Evolutionary conservation across 2,797 vertebrate genomes (phyloP), one percentile per base, ranked within the genome.

Genomic region (Sebastes taczanowskii): DNA sequence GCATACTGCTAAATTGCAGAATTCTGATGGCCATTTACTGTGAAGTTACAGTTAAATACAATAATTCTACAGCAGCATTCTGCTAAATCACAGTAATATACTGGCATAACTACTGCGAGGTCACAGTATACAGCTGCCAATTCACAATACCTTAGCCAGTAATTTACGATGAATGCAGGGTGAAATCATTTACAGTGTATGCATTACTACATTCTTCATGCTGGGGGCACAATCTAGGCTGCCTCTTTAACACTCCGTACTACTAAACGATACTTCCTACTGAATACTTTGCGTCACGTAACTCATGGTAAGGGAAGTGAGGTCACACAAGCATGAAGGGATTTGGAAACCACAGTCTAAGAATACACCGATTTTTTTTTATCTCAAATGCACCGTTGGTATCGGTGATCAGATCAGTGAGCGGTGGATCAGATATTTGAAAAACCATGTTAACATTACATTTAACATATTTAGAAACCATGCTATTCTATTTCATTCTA

Each of bases 381-480:
- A 4, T 32, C n/a, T 30, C 63, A 20, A 49, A 20, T 13, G 59
- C 61, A 53, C n/a, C n/a, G 42, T 46, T 46, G 8, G 8, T 53
- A 22, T 53, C n/a, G 11, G 49, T 53, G 20, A 53, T 53, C 46
- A 49, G 46, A 49, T 49, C 46, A 49, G 18, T 49, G 46, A 49
- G 7, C 8, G 18, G 46, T 49, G 18, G 46, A 49, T 49, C 46
- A 49, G 46, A 49, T 18, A 8, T 49, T 46, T 7, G 7, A 46
- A 46, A 49, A 49, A 49, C 2, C 46, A 49, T 49, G 46, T 49
- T 49, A 20, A 20, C 42, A 18, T 46, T 16, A 42, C 38, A 53
- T 67, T 73, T 73, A 70, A 72, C 68, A 78, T 76, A 63, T 84
- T 56, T 42, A 46, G 18, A 60, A 46, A 68, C 8, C 71, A 68